These are phyloP conservation scores for Paradoxurus hermaphroditus DNA, from an alignment of 2,113 vertebrate genomes.

Conservation along the genomic window DNA sequence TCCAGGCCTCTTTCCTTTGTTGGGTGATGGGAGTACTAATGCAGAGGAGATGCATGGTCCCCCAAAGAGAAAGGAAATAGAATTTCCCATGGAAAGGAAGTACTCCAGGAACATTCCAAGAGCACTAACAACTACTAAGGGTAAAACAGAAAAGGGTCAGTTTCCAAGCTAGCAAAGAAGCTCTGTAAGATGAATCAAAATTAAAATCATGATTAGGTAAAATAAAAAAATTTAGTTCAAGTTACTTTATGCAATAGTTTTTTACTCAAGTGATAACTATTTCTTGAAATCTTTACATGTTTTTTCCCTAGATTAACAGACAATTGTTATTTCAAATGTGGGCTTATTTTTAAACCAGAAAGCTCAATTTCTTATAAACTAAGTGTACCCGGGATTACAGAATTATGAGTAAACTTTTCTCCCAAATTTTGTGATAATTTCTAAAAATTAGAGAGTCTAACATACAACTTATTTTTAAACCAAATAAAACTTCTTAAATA, in stretches of 20 bases:
- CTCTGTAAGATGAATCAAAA: constrained; percentile 43
- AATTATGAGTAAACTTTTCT: not conserved
- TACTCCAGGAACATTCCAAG: not conserved
- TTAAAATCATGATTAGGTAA: constrained; percentile 31
- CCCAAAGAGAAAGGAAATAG: not conserved
- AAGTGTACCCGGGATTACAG: not conserved
- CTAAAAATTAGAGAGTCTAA: not conserved
- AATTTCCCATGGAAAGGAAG: not conserved
- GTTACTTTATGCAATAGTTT: not conserved
- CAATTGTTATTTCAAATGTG: not conserved
- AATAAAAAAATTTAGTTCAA: constrained; percentile 8
- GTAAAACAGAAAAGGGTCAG: not conserved
- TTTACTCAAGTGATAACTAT: not conserved
- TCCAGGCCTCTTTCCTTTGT: not conserved
- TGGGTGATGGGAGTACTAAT: not conserved
- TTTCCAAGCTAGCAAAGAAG: not conserved
- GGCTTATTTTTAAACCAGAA: constrained; percentile 16
- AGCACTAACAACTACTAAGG: not conserved
- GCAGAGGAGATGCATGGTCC: not conserved
- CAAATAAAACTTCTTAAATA: not conserved
- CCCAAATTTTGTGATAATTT: not conserved
- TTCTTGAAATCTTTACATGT: not conserved
- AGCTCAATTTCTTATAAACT: constrained; percentile 17
- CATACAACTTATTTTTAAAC: not conserved
- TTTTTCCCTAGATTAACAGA: not conserved